Conservation (phyloP, 2,888 invertebrate genomes). For the Drosophila eohydei region DNA sequence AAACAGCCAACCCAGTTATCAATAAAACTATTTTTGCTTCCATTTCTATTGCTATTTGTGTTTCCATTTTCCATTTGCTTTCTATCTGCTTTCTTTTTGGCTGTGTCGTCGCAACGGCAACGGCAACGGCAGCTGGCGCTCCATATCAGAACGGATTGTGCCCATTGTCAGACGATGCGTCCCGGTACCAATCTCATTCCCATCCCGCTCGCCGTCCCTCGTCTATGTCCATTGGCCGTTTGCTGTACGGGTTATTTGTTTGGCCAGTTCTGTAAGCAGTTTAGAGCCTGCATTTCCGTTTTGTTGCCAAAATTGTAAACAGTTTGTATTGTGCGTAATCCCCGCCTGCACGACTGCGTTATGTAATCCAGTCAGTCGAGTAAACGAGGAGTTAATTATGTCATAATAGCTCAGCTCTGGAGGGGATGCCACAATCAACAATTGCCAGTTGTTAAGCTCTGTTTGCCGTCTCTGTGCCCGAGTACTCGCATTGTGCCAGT, state of each 20-base stretch:
- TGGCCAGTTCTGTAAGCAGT: slow-evolving; percentile 59
- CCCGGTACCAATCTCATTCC: slow-evolving; percentile 12
- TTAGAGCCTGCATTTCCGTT: slow-evolving; percentile 75
- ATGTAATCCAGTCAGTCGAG: slow-evolving; percentile 64
- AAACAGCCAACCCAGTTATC: slow-evolving; percentile 54
- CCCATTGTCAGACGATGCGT: slow-evolving; percentile 47
- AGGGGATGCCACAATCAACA: slow-evolving; percentile 38
- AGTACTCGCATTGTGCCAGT: slow-evolving; percentile 37
- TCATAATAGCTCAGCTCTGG: slow-evolving; percentile 61
- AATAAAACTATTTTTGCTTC: slow-evolving; percentile 57
- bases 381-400: slow-evolving; percentile 75
- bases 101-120: slow-evolving; percentile 29
- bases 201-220: slow-evolving; percentile 3
- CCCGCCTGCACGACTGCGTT: slow-evolving; percentile 55
- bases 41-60: slow-evolving; percentile 45
- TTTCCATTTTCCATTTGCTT: slow-evolving; percentile 56
- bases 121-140: slow-evolving; percentile 50
- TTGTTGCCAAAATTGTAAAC: slow-evolving; percentile 75
- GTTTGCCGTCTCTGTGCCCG: slow-evolving; percentile 25
- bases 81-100: slow-evolving; percentile 67
- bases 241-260: slow-evolving; percentile 75
- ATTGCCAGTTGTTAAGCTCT: slow-evolving; percentile 54
- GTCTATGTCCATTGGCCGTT: slow-evolving; percentile 12
- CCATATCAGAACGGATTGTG: slow-evolving; percentile 37
- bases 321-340: slow-evolving; percentile 70